These are phyloP conservation scores for Eurypyga helias DNA, from an alignment of 2,113 vertebrate species.

Conservation along the genomic window DNA sequence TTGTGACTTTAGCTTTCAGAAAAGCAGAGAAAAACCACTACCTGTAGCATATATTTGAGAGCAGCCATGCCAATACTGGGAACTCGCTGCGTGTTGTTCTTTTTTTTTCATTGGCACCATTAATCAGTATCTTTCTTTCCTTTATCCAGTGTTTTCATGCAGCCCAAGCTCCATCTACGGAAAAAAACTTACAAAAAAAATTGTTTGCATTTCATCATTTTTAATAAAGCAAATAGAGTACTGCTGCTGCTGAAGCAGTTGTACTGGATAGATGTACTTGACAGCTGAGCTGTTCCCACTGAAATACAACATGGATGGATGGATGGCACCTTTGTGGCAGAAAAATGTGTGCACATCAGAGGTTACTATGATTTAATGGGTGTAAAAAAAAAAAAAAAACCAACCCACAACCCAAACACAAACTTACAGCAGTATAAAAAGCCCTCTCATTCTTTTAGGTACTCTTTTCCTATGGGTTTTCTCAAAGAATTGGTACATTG, in stretches of 20 bases:
- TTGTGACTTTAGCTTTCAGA: not conserved
- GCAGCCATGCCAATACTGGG: not conserved
- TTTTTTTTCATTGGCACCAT: not conserved
- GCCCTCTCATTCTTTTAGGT: not conserved
- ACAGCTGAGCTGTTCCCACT: not conserved
- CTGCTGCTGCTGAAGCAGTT: not conserved
- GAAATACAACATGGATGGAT: not conserved
- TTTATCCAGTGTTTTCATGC: not conserved
- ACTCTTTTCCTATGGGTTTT: not conserved
- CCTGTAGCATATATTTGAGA: not conserved
- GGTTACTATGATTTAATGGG: not conserved
- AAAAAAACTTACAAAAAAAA: too few species aligned
- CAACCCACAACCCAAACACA: not conserved
- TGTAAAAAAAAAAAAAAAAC: not conserved
- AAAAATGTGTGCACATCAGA: not conserved
- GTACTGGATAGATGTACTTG: not conserved
- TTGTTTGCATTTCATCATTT: too few species aligned
- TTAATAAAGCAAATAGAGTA: not conserved
- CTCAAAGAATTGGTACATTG: not conserved
- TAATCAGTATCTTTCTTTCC: not conserved
- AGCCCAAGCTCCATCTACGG: not conserved
- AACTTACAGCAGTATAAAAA: not conserved
- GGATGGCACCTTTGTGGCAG: not conserved
- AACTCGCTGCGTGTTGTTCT: not conserved
- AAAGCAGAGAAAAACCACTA: not conserved